phyloP scores from a whole-genome alignment of 1,140 invertebrate genomes.

The Leptinotarsa defecta region DNA sequence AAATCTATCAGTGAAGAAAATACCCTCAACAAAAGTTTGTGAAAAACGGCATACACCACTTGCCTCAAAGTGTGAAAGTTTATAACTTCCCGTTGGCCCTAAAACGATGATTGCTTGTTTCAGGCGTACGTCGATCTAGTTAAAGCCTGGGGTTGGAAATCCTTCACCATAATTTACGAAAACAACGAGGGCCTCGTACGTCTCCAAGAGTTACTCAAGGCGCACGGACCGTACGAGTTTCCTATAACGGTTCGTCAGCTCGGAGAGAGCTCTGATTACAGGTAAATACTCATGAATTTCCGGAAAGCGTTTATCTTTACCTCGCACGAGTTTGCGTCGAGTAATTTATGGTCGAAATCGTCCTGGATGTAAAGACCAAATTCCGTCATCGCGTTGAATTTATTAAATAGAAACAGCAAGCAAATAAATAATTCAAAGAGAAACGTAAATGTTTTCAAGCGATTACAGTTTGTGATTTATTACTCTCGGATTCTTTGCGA shows the following conservation, averaged over 20 bases:
- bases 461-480: too few species aligned
- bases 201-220: conserved; percentile 90
- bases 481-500: too few species aligned
- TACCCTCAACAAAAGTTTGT: too few species aligned
- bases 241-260: conserved; percentile 81
- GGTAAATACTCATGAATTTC: conserved; percentile 59
- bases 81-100: background rate
- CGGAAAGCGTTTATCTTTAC: background rate
- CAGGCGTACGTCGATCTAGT: conserved; percentile 91
- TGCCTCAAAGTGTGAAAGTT: too few species aligned
- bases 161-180: conserved; percentile 94
- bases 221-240: conserved; percentile 80
- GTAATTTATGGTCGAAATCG: background rate
- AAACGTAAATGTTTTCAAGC: too few species aligned
- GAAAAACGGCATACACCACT: too few species aligned
- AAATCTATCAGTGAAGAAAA: too few species aligned
- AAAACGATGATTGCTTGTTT: conserved; percentile 35
- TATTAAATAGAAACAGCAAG: too few species aligned
- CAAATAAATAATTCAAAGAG: too few species aligned
- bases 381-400: too few species aligned
- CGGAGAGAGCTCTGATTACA: conserved; percentile 78
- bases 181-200: conserved; percentile 91
- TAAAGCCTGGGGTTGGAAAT: conserved; percentile 87
- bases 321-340: background rate
- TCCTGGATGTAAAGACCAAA: too few species aligned